These are phyloP conservation scores for Prorops nasuta DNA, from an alignment of 1,140 invertebrate genomes.

Conservation along the genomic window DNA sequence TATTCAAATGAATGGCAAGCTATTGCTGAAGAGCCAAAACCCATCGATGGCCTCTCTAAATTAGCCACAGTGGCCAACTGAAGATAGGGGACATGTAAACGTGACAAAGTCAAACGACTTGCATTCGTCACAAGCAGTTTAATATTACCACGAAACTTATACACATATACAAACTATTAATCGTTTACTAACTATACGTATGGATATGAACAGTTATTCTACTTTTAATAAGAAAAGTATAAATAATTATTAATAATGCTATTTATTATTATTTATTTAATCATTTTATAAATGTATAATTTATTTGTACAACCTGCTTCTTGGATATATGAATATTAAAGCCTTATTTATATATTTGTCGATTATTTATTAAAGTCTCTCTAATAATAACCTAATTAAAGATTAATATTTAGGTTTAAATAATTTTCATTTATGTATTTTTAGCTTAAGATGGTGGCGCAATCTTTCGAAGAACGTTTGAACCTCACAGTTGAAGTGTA, in stretches of 20 bases:
- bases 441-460: constrained; percentile 11
- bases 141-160: background rate
- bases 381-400: too few species aligned
- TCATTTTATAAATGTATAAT: too few species aligned
- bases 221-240: too few species aligned
- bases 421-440: background rate
- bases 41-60: background rate
- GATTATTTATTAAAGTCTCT: too few species aligned
- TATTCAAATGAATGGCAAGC: constrained; percentile 19
- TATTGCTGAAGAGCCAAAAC: background rate
- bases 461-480: constrained; percentile 10
- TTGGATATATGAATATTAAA: too few species aligned
- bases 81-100: background rate
- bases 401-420: too few species aligned
- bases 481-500: constrained; percentile 10
- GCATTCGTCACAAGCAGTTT: background rate
- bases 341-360: too few species aligned
- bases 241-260: too few species aligned
- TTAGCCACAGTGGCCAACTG: too few species aligned
- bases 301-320: too few species aligned
- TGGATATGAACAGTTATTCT: background rate
- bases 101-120: background rate
- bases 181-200: background rate
- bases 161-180: background rate
- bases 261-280: too few species aligned